Evolutionary conservation across 2,888 invertebrate species (phyloP).

Genomic region (Endotricha flammealis): DNA sequence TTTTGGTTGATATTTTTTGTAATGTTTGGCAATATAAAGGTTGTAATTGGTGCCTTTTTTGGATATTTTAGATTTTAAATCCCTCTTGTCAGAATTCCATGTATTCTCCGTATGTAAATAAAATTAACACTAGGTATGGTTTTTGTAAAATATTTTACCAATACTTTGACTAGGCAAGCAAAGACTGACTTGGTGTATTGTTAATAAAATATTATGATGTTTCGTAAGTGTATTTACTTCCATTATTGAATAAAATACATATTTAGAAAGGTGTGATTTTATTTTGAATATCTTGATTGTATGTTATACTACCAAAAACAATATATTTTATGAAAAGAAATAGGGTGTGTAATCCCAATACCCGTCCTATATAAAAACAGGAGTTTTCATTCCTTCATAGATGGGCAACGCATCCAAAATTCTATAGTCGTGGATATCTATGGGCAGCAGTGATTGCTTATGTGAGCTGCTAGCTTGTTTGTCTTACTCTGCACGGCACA

Average conservation of each 20-base stretch:
- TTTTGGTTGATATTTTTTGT: constrained; percentile 24
- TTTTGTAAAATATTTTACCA: constrained; percentile 58
- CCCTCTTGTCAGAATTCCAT: constrained; percentile 19
- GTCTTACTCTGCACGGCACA: too few relatives aligned
- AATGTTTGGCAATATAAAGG: constrained; percentile 24
- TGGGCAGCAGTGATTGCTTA: too few relatives aligned
- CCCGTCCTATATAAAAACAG: too few relatives aligned
- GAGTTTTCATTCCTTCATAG: too few relatives aligned
- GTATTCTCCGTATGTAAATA: constrained; percentile 26
- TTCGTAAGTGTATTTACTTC: constrained; percentile 61
- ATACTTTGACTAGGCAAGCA: constrained; percentile 71
- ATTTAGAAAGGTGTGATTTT: too few relatives aligned
- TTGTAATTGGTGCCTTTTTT: constrained; percentile 39
- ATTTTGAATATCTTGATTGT: too few relatives aligned
- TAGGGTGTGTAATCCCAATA: too few relatives aligned
- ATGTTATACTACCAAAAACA: too few relatives aligned
- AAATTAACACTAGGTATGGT: constrained; percentile 22
- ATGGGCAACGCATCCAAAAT: too few relatives aligned
- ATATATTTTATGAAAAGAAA: too few relatives aligned
- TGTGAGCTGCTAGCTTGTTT: too few relatives aligned
- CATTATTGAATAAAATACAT: constrained; percentile 48
- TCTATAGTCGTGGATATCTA: too few relatives aligned
- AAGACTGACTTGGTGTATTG: constrained; percentile 77
- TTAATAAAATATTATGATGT: constrained; percentile 50
- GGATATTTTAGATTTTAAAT: constrained; percentile 32